Evolutionary conservation across 2,797 vertebrate species (phyloP), one percentile per base, ranked within the genome.

Genomic region (Phyllotis vaccarum): DNA sequence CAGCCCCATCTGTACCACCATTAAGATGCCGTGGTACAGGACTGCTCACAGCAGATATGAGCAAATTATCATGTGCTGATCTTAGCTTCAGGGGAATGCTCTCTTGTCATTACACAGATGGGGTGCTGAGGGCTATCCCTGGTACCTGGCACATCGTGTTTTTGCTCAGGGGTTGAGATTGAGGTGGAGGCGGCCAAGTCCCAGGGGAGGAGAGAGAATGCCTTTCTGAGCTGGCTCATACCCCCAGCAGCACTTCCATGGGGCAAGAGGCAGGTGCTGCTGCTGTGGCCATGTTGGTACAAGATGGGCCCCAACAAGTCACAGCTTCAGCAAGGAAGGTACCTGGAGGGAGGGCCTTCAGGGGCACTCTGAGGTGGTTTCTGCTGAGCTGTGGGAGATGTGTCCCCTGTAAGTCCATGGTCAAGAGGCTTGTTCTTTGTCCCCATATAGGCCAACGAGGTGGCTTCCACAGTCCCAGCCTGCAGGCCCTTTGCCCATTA

Each of bases 401-500:
- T 10, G 58, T 49, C 1, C 76, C 72, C 54, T 0, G 5, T 72
- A 43, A 21, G 72, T 56, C 24, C 56, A 37, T 56, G 86, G 37
- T 29, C 29, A 21, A 79, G 37, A 19, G 2, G 3, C 34, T 7
- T 78, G n/a, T 0, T 0, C 4, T 70, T 24, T 43, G 5, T 21
- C 29, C 24, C 68, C 6, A 56, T 2, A 29, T 17, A 75, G 12
- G 27, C 13, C 40, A 27, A 19, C 74, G 58, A 74, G 24, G n/a
- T 19, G 14, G 29, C 64, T 49, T 19, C 27, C 5, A 0, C 0
- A 46, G 54, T 13, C 27, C 5, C 90, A 37, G 0, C 16, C 49
- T 13, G 43, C 2, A 22, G 70, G 22, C 19, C n/a, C 37, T 12
- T 22, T 29, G 49, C 12, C 0, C 1, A 0, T 5, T 54, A 66